These are phyloP conservation scores for Crotalus helleri DNA, from an alignment of 2,113 vertebrate genomes.

Conservation along the genomic window DNA sequence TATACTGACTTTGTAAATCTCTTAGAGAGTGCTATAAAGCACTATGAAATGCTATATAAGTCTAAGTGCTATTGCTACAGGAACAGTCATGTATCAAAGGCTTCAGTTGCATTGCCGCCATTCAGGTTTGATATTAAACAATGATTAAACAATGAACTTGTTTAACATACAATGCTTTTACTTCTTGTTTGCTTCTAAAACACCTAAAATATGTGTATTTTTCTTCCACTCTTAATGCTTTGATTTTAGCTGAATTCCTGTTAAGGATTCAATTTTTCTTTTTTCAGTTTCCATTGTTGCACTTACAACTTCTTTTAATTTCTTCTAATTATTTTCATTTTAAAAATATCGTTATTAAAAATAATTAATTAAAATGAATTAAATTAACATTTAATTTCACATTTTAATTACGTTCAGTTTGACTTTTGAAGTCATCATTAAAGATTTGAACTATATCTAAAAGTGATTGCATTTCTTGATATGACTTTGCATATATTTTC, in stretches of 20 bases:
- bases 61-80: too few species aligned
- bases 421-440: background rate
- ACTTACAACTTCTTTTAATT: background rate
- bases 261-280: background rate
- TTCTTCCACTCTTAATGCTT: background rate
- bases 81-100: too few species aligned
- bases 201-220: background rate
- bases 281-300: background rate
- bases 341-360: background rate
- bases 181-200: background rate
- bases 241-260: background rate
- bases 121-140: too few species aligned
- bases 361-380: too few species aligned
- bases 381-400: background rate
- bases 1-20: too few species aligned
- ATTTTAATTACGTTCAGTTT: background rate
- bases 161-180: background rate
- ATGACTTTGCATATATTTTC: background rate
- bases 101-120: too few species aligned
- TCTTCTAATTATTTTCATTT: background rate
- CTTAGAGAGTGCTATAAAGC: too few species aligned
- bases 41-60: too few species aligned
- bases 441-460: background rate
- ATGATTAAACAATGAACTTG: too few species aligned
- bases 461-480: background rate